Conservation (phyloP, 2,797 vertebrate genomes). For the Botia kubotai region DNA sequence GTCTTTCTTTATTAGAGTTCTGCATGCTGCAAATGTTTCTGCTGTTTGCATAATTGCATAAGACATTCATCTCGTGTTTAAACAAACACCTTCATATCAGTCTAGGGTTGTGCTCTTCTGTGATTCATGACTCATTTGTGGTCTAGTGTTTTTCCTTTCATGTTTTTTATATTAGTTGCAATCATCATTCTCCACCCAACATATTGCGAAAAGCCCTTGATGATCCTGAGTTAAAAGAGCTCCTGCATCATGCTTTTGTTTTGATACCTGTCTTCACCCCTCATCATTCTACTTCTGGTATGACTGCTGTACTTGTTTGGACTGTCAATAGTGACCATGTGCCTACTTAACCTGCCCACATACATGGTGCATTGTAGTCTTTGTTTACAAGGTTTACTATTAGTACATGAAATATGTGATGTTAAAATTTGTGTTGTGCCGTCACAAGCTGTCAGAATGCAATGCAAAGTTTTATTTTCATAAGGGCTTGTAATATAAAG, state of each 20-base stretch:
- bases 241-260: background rate
- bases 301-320: background rate
- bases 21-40: background rate
- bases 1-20: background rate
- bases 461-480: too few species aligned
- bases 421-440: too few species aligned
- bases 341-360: background rate
- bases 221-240: background rate
- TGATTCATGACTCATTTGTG: background rate
- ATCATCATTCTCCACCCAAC: slow-evolving; percentile 6
- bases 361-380: background rate
- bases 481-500: too few species aligned
- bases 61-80: background rate
- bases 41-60: background rate
- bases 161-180: background rate
- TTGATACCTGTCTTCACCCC: background rate
- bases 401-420: too few species aligned
- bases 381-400: too few species aligned
- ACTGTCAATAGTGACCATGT: background rate
- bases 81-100: background rate
- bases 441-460: too few species aligned
- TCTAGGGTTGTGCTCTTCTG: background rate
- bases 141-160: background rate
- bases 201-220: slow-evolving; percentile 9
- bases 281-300: background rate